phyloP scores from a whole-genome alignment of 2,888 invertebrate genomes.

The Graphium colonna region DNA sequence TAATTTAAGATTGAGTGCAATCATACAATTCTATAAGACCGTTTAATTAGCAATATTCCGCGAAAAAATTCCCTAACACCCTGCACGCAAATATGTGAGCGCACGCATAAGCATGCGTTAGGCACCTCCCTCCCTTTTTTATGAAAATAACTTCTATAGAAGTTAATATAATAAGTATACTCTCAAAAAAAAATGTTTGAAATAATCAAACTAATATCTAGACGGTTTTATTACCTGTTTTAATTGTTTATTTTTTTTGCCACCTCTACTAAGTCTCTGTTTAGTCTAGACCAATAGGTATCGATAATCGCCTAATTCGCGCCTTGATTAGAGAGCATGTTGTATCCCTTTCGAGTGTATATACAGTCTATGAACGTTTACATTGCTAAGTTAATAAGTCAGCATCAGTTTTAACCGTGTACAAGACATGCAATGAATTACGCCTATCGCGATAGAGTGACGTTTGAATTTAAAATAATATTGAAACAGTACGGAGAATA shows the following conservation, averaged over 20 bases:
- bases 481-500: neutral
- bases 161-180: no score
- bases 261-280: constrained; percentile 40
- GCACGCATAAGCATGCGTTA: no score
- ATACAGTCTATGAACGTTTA: constrained; percentile 9
- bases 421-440: constrained; percentile 24
- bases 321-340: constrained; percentile 22
- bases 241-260: constrained; percentile 23
- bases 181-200: no score
- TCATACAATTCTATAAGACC: no score
- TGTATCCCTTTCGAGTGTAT: constrained; percentile 12
- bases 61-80: no score
- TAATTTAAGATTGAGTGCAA: no score
- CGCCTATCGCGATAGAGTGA: neutral
- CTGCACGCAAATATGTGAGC: no score
- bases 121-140: no score
- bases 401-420: neutral
- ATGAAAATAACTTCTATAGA: no score
- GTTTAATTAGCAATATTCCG: no score
- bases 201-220: no score
- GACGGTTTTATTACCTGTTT: no score
- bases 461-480: neutral
- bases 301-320: constrained; percentile 42
- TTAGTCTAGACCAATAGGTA: constrained; percentile 46
- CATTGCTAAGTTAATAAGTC: constrained; percentile 10